These are phyloP conservation scores for Oncorhynchus keta DNA, from an alignment of 2,113 vertebrate species.

Conservation along the genomic window DNA sequence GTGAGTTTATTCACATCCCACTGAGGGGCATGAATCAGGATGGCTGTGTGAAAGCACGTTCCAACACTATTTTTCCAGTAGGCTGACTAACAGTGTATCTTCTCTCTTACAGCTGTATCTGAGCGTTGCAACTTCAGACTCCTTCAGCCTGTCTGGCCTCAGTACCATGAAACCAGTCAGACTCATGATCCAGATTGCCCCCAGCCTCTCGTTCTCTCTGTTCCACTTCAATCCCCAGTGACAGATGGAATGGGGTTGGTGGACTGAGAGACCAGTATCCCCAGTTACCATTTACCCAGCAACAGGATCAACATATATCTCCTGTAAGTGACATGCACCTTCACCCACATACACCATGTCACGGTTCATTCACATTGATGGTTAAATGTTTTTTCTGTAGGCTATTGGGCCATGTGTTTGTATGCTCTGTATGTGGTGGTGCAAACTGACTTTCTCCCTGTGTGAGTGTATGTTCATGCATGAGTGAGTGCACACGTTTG, in stretches of 20 bases:
- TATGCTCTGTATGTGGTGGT: not conserved
- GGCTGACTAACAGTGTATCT: not conserved
- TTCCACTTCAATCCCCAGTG: not conserved
- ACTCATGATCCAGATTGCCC: not conserved
- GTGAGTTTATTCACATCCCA: conserved; percentile 3
- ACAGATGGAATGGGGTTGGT: no score
- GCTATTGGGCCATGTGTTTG: no score
- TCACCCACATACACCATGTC: not conserved
- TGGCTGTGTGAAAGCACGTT: not conserved
- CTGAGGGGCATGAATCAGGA: not conserved
- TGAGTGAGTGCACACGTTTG: not conserved
- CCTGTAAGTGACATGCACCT: not conserved
- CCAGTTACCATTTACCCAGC: no score
- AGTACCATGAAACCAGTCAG: not conserved
- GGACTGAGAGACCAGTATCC: no score
- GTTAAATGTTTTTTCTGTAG: no score
- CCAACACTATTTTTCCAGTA: not conserved
- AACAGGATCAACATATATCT: not conserved
- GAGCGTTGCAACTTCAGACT: not conserved
- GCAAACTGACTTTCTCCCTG: not conserved
- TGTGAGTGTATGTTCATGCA: conserved; percentile 11
- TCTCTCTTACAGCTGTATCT: not conserved
- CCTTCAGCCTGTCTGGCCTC: not conserved
- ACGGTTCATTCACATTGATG: no score
- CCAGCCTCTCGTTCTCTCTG: not conserved